phyloP scores from a whole-genome alignment of 2,888 invertebrate genomes.

The Stenodema calcarata region DNA sequence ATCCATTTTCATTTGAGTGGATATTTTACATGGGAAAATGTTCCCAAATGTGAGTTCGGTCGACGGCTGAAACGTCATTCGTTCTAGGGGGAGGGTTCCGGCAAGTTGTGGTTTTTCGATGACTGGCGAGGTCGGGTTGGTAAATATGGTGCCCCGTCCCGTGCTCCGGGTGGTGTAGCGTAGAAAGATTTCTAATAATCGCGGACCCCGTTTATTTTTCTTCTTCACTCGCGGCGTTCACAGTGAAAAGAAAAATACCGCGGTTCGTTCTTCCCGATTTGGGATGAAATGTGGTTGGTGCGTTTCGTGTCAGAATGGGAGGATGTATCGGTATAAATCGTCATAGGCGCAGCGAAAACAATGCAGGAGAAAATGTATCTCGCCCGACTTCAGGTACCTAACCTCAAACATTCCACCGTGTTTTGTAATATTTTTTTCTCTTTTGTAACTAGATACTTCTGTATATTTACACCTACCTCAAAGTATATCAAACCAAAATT shows the following conservation, averaged over 20 bases:
- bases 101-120: neutral
- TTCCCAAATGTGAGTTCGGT: neutral
- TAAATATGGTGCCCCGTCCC: neutral
- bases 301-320: conserved; percentile 71
- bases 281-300: conserved; percentile 56
- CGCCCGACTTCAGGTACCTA: conserved; percentile 85
- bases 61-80: neutral
- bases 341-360: conserved; percentile 80
- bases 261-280: neutral
- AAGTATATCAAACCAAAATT: too few species aligned
- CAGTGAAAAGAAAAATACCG: neutral
- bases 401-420: conserved; percentile 55
- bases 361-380: conserved; percentile 80
- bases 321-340: conserved; percentile 87
- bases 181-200: neutral
- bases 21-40: neutral
- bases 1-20: neutral
- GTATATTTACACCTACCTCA: too few species aligned
- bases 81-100: neutral
- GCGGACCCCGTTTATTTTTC: neutral
- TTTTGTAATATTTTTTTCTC: neutral
- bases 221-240: neutral
- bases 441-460: too few species aligned
- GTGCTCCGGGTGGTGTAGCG: neutral
- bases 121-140: neutral